Evolutionary conservation across 1,140 invertebrate genomes (phyloP).

Genomic region (Drosophila erecta): DNA sequence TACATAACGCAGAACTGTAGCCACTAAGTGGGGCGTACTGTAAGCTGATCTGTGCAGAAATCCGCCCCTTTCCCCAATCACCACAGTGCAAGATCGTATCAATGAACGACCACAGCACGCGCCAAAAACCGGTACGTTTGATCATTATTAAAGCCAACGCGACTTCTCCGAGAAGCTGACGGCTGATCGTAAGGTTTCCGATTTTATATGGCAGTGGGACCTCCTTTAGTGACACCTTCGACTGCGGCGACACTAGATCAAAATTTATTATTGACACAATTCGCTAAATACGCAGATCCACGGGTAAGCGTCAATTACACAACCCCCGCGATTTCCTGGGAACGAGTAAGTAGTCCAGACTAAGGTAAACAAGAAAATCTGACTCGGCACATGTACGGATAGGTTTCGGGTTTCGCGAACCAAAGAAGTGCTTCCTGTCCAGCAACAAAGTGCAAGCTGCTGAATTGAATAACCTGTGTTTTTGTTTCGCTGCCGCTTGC

Average conservation of each 20-base stretch:
- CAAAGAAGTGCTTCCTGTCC: constrained; percentile 40
- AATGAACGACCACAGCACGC: constrained; percentile 60
- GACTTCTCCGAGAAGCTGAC: constrained; percentile 1
- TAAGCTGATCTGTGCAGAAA: constrained; percentile 21
- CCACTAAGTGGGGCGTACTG: constrained; percentile 20
- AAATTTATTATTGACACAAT: constrained; percentile 61
- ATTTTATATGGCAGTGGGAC: constrained; percentile 19
- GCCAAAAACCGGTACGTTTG: constrained; percentile 42
- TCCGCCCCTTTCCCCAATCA: constrained; percentile 55
- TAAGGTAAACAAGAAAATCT: constrained; percentile 31
- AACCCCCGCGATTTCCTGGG: constrained; percentile 18
- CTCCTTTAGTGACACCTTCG: constrained; percentile 26
- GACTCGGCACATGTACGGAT: constrained; percentile 15
- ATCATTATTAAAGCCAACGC: constrained; percentile 8
- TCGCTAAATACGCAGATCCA: constrained; percentile 44
- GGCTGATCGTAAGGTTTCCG: constrained; percentile 38
- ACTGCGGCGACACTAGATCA: constrained; percentile 29
- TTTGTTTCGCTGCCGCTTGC: neutral
- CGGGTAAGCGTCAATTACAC: constrained; percentile 36
- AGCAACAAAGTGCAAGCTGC: constrained; percentile 2
- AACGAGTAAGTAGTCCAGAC: constrained; percentile 33
- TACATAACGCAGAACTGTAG: neutral
- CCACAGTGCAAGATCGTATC: constrained; percentile 35
- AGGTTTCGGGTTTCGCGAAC: constrained; percentile 12
- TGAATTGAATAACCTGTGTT: too few species aligned